Conservation (phyloP, 2,888 invertebrate genomes). For the Lycia hirtaria region DNA sequence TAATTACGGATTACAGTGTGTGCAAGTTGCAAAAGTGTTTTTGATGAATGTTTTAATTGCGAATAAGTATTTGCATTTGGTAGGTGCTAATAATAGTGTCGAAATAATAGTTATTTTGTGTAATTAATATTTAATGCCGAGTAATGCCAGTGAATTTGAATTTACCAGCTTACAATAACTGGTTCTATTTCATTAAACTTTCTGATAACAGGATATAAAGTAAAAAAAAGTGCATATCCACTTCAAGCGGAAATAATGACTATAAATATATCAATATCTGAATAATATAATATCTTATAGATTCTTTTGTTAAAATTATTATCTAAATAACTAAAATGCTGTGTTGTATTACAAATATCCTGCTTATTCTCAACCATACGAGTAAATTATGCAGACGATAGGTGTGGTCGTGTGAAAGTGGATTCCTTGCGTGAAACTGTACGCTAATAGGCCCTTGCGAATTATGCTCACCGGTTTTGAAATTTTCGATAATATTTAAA, state of each 20-base stretch:
- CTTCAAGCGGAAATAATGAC: not conserved
- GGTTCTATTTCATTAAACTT: not conserved
- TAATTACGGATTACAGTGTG: slow-evolving; percentile 32
- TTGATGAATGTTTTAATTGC: slow-evolving; percentile 36
- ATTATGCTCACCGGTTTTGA: slow-evolving; percentile 33
- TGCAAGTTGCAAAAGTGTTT: slow-evolving; percentile 34
- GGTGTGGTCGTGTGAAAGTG: slow-evolving; percentile 60
- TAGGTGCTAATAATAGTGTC: slow-evolving; percentile 27
- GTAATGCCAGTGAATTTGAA: not conserved
- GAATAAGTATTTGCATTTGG: slow-evolving; percentile 13
- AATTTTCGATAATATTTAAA: slow-evolving; percentile 12
- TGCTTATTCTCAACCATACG: slow-evolving; percentile 14
- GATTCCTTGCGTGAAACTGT: slow-evolving; percentile 48
- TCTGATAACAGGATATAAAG: not conserved
- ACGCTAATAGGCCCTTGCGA: slow-evolving; percentile 51
- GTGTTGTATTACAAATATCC: slow-evolving; percentile 5
- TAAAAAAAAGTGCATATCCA: too few relatives aligned
- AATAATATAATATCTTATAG: not conserved
- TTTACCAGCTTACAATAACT: not conserved
- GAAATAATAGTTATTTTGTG: slow-evolving; percentile 24
- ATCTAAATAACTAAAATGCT: not conserved
- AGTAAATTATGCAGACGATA: slow-evolving; percentile 35
- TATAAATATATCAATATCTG: too few relatives aligned
- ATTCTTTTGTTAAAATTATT: not conserved
- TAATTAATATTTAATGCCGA: slow-evolving; percentile 4